Percentiles rank a stretch among this genome's conserved stretches.
Conservation (phyloP, 2,888 invertebrate genomes). For the Tortricodes alternella region DNA sequence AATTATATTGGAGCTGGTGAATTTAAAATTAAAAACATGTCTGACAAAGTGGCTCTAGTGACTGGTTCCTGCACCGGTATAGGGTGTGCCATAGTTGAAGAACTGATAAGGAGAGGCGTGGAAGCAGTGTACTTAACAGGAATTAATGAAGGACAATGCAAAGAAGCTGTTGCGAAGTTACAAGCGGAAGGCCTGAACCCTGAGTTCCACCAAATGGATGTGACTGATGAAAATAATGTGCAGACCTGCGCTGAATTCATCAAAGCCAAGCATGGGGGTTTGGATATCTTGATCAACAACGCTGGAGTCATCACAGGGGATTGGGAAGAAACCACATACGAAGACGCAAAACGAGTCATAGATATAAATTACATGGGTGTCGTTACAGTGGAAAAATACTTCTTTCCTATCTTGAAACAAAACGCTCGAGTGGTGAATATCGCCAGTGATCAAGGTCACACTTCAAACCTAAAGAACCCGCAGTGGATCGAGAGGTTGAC, state of each 20-base stretch:
- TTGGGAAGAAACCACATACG: constrained; percentile 37
- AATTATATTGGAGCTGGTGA: too few species aligned
- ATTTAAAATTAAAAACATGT: constrained; percentile 40
- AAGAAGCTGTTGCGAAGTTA: constrained; percentile 77
- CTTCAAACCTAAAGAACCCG: constrained; percentile 40
- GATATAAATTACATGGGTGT: constrained; percentile 42
- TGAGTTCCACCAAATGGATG: constrained; percentile 43
- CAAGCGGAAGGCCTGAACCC: constrained; percentile 72
- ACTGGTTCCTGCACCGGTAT: constrained; percentile 87
- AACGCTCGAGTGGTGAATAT: constrained; percentile 44
- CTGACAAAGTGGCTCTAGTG: constrained; percentile 61
- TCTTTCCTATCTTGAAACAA: constrained; percentile 40
- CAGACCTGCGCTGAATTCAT: constrained; percentile 39
- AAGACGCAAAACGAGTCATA: constrained; percentile 42
- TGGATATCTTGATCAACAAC: constrained; percentile 49
- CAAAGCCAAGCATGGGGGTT: constrained; percentile 40
- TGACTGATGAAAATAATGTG: constrained; percentile 41
- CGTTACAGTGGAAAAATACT: constrained; percentile 40
- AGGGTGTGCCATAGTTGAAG: constrained; percentile 84
- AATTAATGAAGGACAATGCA: constrained; percentile 77
- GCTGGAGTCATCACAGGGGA: constrained; percentile 40
- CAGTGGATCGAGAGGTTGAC: constrained; percentile 40
- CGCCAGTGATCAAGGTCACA: constrained; percentile 42
- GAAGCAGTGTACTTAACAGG: constrained; percentile 86
- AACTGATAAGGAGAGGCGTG: constrained; percentile 81